Evolutionary conservation across 2,113 vertebrate species (phyloP).

Genomic region (Zosterops borbonicus): DNA sequence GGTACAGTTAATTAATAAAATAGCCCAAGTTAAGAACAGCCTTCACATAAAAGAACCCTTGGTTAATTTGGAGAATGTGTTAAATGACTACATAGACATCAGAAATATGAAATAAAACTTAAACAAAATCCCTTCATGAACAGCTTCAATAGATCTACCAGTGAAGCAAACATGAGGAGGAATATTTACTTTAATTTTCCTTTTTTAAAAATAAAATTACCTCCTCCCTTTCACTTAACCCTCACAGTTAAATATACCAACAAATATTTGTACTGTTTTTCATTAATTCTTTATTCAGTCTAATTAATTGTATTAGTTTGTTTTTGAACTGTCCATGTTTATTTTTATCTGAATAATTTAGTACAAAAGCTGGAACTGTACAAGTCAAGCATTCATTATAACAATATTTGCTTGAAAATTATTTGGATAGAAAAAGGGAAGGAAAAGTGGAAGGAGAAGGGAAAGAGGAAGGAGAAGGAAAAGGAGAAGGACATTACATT

Average conservation of each 20-base stretch:
- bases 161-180: neutral
- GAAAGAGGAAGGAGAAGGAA: neutral
- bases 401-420: slow-evolving; percentile 2
- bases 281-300: neutral
- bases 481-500: neutral
- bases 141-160: neutral
- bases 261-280: slow-evolving; percentile 21
- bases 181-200: neutral
- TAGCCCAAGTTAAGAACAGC: neutral
- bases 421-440: neutral
- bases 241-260: neutral
- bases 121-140: neutral
- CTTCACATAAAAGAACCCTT: neutral
- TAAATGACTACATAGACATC: neutral
- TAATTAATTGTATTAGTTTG: neutral
- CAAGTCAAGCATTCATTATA: slow-evolving; percentile 11
- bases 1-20: neutral
- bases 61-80: neutral
- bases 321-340: neutral
- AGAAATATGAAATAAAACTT: neutral
- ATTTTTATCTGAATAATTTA: slow-evolving; percentile 38
- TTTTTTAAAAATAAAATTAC: neutral
- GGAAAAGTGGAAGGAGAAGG: too few species aligned
- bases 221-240: neutral
- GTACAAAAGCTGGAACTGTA: neutral